Base-by-base conservation (phyloP, 2,888 invertebrate genomes). In the Aleiodes testaceus region DNA sequence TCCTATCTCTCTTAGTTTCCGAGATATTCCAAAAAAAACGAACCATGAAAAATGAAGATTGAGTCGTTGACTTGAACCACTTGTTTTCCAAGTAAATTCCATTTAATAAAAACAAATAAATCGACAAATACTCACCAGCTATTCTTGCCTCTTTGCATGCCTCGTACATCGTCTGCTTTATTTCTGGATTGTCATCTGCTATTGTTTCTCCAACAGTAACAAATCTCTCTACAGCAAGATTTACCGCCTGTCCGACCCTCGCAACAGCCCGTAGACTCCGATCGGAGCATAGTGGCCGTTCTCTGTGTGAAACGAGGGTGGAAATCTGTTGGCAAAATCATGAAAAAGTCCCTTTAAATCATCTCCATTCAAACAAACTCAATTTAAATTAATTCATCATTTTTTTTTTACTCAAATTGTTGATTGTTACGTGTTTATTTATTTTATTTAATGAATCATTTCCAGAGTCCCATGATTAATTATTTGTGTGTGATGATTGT, bases 121-220 rank as follows among this genome's bases (percentile, higher is more conserved):
- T 44, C 20, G 12, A 45, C 22, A n/a, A 16, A n/a, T 5, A 86
- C 88, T 88, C 88, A 97, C 99, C 98, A 87, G 98, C 98, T 83
- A 95, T 92, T 80, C 98, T 90, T 14, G 99, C 98, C 87, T 99
- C 98, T 86, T 96, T 96, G 89, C 99, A 99, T 26, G 99, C 98
- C 82, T 98, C 96, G 88, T 96, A 97, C 98, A 99, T 99, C 88
- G 98, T 98, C 85, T 95, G 94, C 80, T 97, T 94, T 79, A 99
- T 97, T 88, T 99, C 98, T 36, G 94, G 94, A 90, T 99, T 98
- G 90, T 98, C 98, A 88, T 98, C 98, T 61, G 98, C 99, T 86
- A 99, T 99, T 82, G 97, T 96, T 89, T 99, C 98, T 52, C 99
- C 99, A 77, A 99, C 98, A 52, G 97, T 95, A 80, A 98, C 98